A percentile compares a stretch with the other conserved stretches of the same genome.
These are phyloP conservation scores for Otis tarda DNA, from an alignment of 2,113 vertebrate genomes.

Conservation along the genomic window DNA sequence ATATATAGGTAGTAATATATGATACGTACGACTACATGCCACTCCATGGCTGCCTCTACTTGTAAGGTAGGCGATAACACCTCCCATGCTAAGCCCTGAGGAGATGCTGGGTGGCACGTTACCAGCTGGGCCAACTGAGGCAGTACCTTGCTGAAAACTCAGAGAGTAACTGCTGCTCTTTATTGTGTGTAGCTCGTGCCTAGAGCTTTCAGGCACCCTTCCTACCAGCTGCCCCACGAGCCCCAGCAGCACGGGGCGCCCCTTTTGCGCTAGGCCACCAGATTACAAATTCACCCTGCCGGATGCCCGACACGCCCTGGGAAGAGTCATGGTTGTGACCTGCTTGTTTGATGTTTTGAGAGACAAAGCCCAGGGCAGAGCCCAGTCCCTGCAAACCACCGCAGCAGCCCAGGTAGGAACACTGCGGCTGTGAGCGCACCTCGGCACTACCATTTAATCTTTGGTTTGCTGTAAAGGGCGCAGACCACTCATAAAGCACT, in stretches of 20 bases:
- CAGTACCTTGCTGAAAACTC: neutral
- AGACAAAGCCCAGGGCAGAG: neutral
- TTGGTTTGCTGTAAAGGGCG: neutral
- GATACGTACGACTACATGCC: neutral
- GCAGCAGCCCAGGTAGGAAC: neutral
- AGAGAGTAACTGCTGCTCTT: neutral
- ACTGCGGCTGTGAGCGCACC: fast-evolving
- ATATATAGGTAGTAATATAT: fast-evolving
- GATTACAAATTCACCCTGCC: neutral
- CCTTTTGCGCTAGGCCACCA: fast-evolving
- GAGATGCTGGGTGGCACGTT: neutral
- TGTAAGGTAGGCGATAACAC: fast-evolving
- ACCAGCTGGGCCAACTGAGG: neutral
- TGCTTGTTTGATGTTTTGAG: neutral
- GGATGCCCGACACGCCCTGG: fast-evolving
- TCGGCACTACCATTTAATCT: fast-evolving
- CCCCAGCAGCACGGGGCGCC: fast-evolving
- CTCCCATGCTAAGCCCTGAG: neutral
- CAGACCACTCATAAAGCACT: neutral
- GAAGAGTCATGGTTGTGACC: neutral
- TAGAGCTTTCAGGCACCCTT: neutral
- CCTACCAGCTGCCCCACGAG: neutral
- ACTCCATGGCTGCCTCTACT: fast-evolving
- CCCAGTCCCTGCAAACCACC: neutral
- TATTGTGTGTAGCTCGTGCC: fast-evolving